phyloP scores from a whole-genome alignment of 2,113 vertebrate genomes.

The Notarius quadriscutis region DNA sequence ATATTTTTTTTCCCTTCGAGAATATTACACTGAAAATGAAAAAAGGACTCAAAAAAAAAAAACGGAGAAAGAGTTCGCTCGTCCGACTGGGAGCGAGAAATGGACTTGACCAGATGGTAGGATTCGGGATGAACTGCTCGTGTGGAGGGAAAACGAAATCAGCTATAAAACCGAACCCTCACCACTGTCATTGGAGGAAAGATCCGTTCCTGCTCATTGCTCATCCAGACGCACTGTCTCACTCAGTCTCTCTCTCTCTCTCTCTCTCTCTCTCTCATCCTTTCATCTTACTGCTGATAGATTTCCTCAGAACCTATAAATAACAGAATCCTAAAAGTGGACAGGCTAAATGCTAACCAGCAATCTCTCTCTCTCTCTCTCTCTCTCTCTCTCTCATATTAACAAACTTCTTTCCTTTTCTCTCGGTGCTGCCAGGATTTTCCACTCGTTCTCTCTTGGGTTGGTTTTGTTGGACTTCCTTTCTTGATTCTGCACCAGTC shows the following conservation, averaged over 20 bases:
- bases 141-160: slow-evolving; percentile 75
- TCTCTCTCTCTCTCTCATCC: slow-evolving; percentile 40
- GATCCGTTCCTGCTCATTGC: background rate
- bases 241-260: background rate
- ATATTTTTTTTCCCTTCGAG: slow-evolving; percentile 65
- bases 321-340: slow-evolving; percentile 6
- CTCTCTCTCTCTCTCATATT: background rate
- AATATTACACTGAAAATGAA: slow-evolving; percentile 78
- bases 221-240: slow-evolving; percentile 9
- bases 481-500: slow-evolving; percentile 65
- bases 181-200: background rate
- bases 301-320: background rate
- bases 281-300: background rate
- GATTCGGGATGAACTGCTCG: slow-evolving; percentile 79
- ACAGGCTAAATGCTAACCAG: slow-evolving; percentile 26
- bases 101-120: slow-evolving; percentile 86
- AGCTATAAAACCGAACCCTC: slow-evolving; percentile 1
- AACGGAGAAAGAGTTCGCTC: slow-evolving; percentile 69
- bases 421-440: slow-evolving; percentile 22
- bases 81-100: slow-evolving; percentile 59
- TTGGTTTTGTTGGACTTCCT: background rate
- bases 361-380: background rate
- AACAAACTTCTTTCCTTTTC: background rate
- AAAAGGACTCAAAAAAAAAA: slow-evolving; percentile 74
- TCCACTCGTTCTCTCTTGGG: background rate